These are phyloP conservation scores for Cenopis cana DNA, from an alignment of 2,888 invertebrate genomes.

Conservation along the genomic window DNA sequence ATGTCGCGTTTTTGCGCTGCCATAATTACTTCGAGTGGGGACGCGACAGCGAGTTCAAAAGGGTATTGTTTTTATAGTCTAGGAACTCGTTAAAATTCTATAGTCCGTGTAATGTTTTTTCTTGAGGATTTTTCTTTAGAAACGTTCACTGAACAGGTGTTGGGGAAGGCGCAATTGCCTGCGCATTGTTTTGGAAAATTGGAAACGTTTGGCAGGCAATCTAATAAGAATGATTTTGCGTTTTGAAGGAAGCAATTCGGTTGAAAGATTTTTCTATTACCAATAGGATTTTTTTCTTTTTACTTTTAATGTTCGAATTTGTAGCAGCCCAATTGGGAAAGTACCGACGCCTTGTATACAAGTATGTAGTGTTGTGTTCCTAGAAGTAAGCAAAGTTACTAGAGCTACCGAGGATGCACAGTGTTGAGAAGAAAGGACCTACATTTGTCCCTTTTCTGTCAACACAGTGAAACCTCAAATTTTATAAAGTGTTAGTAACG, in stretches of 20 bases:
- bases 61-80: conserved; percentile 60
- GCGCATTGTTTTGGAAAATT: conserved; percentile 20
- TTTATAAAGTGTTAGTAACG: too few relatives aligned
- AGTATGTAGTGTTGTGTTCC: too few relatives aligned
- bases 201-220: not conserved
- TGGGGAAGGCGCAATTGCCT: conserved; percentile 12
- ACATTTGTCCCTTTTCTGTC: too few relatives aligned
- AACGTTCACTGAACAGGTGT: conserved; percentile 23
- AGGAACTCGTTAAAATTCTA: conserved; percentile 64
- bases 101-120: conserved; percentile 44
- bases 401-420: too few relatives aligned
- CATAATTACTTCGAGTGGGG: conserved; percentile 64
- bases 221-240: not conserved
- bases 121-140: conserved; percentile 34
- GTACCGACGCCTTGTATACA: too few relatives aligned
- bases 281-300: not conserved
- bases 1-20: conserved; percentile 64
- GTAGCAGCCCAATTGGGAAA: too few relatives aligned
- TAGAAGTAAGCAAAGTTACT: too few relatives aligned
- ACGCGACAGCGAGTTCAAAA: conserved; percentile 58
- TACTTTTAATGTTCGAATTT: too few relatives aligned
- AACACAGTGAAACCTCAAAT: too few relatives aligned
- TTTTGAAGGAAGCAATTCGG: not conserved
- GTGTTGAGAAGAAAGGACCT: too few relatives aligned
- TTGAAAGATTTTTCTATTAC: not conserved